These are phyloP conservation scores for Drosophila testacea DNA, from an alignment of 2,888 invertebrate species.

Conservation along the genomic window DNA sequence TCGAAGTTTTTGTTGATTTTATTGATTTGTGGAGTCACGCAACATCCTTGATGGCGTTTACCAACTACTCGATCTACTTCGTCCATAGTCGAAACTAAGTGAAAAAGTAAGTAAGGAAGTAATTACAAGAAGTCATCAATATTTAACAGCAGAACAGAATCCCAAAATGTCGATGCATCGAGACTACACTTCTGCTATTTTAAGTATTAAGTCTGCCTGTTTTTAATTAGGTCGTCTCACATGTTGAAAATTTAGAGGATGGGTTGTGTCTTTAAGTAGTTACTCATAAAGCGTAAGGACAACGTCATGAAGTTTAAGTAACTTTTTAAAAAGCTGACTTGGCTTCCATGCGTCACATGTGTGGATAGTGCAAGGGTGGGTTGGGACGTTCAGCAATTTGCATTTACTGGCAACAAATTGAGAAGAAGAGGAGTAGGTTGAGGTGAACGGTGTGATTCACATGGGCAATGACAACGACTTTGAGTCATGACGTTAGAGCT, in stretches of 20 bases:
- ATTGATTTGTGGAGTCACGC: slow-evolving; percentile 81
- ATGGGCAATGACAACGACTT: slow-evolving; percentile 41
- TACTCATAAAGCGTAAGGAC: slow-evolving; percentile 69
- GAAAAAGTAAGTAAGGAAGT: slow-evolving; percentile 42
- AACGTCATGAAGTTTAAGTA: slow-evolving; percentile 67
- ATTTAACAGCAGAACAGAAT: slow-evolving; percentile 61
- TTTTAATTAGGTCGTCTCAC: slow-evolving; percentile 67
- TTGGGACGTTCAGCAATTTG: slow-evolving; percentile 50
- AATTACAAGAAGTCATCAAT: slow-evolving; percentile 67
- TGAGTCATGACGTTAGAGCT: neutral
- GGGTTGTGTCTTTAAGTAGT: slow-evolving; percentile 34
- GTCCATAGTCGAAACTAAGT: neutral
- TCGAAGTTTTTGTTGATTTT: slow-evolving; percentile 74
- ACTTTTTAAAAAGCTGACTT: slow-evolving; percentile 52
- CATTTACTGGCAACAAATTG: slow-evolving; percentile 41
- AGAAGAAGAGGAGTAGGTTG: neutral
- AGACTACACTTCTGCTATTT: slow-evolving; percentile 2
- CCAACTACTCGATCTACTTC: neutral
- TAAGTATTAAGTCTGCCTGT: slow-evolving; percentile 21
- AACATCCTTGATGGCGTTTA: slow-evolving; percentile 52
- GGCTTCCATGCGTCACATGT: slow-evolving; percentile 55
- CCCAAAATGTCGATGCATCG: slow-evolving; percentile 17
- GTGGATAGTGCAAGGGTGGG: slow-evolving; percentile 24
- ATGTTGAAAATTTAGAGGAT: slow-evolving; percentile 23
- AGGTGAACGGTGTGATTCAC: slow-evolving; percentile 14